Evolutionary conservation across 2,888 invertebrate genomes (phyloP).

Genomic region (Dynastes hyllus): DNA sequence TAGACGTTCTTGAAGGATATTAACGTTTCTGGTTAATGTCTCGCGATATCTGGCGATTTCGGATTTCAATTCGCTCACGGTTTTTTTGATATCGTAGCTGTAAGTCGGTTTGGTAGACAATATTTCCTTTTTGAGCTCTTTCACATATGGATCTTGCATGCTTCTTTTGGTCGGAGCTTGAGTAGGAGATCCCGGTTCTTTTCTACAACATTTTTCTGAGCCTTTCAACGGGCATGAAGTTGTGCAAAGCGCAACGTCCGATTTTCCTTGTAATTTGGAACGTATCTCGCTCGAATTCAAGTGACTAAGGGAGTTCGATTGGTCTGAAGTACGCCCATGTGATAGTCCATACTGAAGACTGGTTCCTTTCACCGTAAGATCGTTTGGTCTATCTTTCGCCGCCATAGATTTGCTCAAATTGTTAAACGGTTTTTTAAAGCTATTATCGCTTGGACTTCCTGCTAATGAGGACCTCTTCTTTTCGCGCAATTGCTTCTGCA

Average conservation of each 20-base stretch:
- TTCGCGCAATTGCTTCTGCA: background rate
- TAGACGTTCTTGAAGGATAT: constrained; percentile 44
- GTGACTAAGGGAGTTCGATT: background rate
- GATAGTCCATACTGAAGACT: too few relatives aligned
- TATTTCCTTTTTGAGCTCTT: constrained; percentile 58
- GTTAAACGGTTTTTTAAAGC: background rate
- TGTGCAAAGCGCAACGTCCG: background rate
- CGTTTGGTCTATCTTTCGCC: background rate
- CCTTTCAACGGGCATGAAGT: background rate
- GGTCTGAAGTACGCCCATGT: too few relatives aligned
- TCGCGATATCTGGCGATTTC: constrained; percentile 58
- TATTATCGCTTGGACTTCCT: background rate
- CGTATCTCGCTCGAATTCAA: constrained; percentile 37
- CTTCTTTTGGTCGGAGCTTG: background rate
- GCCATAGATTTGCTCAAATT: background rate
- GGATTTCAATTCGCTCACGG: constrained; percentile 57
- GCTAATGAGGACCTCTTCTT: background rate
- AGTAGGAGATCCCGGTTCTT: background rate
- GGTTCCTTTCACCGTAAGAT: too few relatives aligned
- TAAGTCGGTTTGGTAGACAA: constrained; percentile 42
- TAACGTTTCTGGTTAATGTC: constrained; percentile 50
- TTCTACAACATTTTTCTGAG: background rate
- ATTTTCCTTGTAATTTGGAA: constrained; percentile 28
- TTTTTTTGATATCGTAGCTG: constrained; percentile 52
- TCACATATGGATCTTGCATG: constrained; percentile 50